Percentiles rank a stretch among this genome's conserved stretches.
These are phyloP conservation scores for Lipophrys pholis DNA, from an alignment of 2,113 vertebrate genomes.

Conservation along the genomic window DNA sequence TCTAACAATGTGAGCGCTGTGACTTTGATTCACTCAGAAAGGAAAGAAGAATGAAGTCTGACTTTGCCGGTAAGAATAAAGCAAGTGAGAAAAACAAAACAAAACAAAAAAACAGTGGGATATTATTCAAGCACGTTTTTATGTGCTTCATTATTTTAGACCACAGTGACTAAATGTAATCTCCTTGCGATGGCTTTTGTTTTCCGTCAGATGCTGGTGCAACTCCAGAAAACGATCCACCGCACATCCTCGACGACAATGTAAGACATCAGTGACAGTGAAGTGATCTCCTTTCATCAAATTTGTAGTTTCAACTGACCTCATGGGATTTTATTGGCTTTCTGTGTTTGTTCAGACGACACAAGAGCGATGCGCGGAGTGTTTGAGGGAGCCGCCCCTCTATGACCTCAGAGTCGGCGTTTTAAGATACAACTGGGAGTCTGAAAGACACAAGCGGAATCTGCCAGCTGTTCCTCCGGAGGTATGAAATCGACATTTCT, in stretches of 20 bases:
- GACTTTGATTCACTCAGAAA: too few relatives aligned
- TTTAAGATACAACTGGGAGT: constrained; percentile 68
- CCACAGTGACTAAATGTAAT: neutral
- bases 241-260: neutral
- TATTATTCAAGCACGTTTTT: too few relatives aligned
- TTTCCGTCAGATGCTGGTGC: constrained; percentile 29
- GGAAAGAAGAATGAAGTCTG: too few relatives aligned
- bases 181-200: neutral
- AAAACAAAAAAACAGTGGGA: too few relatives aligned
- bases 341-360: constrained; percentile 24
- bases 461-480: constrained; percentile 4
- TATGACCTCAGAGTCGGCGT: constrained; percentile 53
- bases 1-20: too few relatives aligned
- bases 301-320: neutral
- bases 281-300: neutral
- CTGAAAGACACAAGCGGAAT: constrained; percentile 29
- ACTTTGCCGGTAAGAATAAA: too few relatives aligned
- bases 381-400: constrained; percentile 3
- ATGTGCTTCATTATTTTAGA: neutral
- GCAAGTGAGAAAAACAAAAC: too few relatives aligned
- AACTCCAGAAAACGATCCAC: neutral
- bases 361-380: constrained; percentile 4
- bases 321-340: neutral
- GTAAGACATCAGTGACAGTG: constrained; percentile 13
- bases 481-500: constrained; percentile 47